Conservation (phyloP, 1,140 invertebrate species). For the Acromyrmex charruanus region DNA sequence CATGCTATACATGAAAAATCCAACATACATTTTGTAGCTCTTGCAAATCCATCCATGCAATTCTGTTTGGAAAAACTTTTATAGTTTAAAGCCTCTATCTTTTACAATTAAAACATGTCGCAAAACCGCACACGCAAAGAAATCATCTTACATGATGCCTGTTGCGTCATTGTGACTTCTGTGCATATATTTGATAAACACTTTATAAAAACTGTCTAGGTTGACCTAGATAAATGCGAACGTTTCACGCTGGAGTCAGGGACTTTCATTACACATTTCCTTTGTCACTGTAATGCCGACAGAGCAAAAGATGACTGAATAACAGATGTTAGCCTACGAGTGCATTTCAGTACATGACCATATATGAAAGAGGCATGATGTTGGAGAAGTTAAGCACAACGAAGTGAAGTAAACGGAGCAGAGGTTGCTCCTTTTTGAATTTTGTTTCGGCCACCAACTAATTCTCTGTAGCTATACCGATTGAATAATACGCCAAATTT, state of each 20-base stretch:
- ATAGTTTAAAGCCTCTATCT: not conserved
- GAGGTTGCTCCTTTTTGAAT: not conserved
- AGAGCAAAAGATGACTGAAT: conserved; percentile 8
- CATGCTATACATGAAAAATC: not conserved
- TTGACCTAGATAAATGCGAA: not conserved
- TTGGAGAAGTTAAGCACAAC: not conserved
- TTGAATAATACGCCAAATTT: not conserved
- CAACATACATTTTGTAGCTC: not conserved
- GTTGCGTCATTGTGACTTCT: not conserved
- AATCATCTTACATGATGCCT: not conserved
- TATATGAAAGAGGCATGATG: not conserved
- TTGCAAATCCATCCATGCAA: not conserved
- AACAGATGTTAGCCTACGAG: conserved; percentile 54
- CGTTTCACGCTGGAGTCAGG: not conserved
- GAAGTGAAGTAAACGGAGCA: not conserved
- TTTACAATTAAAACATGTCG: not conserved
- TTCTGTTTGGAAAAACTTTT: not conserved
- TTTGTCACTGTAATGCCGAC: conserved; percentile 15
- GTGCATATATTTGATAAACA: not conserved
- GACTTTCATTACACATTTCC: not conserved
- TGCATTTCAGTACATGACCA: conserved; percentile 2
- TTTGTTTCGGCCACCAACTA: not conserved
- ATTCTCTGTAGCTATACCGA: not conserved
- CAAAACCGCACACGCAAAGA: not conserved
- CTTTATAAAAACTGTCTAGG: not conserved